Base-by-base conservation (phyloP, 2,113 vertebrate genomes). In the Lethenteron reissneri region DNA sequence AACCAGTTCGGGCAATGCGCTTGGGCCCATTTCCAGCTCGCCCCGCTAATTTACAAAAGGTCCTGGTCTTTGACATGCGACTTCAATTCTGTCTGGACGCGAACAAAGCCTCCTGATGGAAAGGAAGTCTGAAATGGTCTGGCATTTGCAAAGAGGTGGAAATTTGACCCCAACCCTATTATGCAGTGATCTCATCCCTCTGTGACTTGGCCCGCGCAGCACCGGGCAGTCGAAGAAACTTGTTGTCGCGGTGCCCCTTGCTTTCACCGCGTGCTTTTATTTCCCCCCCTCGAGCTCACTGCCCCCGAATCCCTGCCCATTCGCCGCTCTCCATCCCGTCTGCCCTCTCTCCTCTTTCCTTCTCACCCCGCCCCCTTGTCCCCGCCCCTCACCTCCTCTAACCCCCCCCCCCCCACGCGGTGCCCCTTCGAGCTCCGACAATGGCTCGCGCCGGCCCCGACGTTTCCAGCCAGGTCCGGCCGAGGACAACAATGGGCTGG, bases 91-190 rank as follows among this genome's bases (percentile, higher is more conserved):
- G 64, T 68, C 64, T 68, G 64, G 64, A 68, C 64, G 11, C 25
- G 64, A 68, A 68, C 64, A 68, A 68, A 68, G 64, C 64, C 64
- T 68, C 25, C 64, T 68, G n/a, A 68, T 41, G 41, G 41, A 68
- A 68, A 68, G 64, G 64, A 68, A 68, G 64, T 68, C 64, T n/a
- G n/a, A 68, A 25, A n/a, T n/a, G 64, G 25, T 68, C 64, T 68
- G 64, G 64, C n/a, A 25, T 68, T 68, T 68, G 64, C 25, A 25
- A 25, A 68, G 64, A n/a, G 41, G n/a, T 68, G n/a, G 64, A 68
- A 68, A 68, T 25, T 17, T 68, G 64, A 68, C 64, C 64, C 64
- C 64, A 11, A 25, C 41, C 64, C 25, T 68, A 68, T 68, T 68
- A 68, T 25, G 64, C n/a, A n/a, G 64, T 68, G 25, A 68, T 68